Conservation (phyloP, 2,797 vertebrate genomes). For the Melanotaenia pygmaea region DNA sequence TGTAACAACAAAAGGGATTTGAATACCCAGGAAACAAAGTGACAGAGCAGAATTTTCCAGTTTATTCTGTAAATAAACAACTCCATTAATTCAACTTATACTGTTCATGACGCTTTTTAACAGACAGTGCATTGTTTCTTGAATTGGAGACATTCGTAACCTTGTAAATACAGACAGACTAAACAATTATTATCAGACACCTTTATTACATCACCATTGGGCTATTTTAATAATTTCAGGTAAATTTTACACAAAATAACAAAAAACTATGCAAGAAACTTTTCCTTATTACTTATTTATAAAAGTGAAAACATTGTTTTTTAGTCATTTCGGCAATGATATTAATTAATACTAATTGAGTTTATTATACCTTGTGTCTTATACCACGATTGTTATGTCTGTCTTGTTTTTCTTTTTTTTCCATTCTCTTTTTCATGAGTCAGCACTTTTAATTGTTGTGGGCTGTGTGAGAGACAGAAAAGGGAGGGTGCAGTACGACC, state of each 20-base stretch:
- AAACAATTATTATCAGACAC: neutral
- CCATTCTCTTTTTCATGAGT: slow-evolving; percentile 36
- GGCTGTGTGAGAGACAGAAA: neutral
- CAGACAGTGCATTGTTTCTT: neutral
- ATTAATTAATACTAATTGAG: neutral
- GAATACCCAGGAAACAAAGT: slow-evolving; percentile 30
- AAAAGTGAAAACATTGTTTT: neutral
- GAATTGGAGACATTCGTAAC: neutral
- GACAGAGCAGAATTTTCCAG: slow-evolving; percentile 32
- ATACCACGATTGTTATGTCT: neutral
- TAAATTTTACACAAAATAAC: neutral
- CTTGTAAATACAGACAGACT: neutral
- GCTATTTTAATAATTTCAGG: neutral
- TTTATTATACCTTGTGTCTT: neutral
- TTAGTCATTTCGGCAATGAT: no score
- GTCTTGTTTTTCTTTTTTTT: neutral
- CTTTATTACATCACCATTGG: neutral
- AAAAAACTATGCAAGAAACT: neutral
- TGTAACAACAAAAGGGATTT: slow-evolving; percentile 39
- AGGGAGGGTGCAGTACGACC: neutral
- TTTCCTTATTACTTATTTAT: neutral
- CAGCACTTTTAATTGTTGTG: slow-evolving; percentile 57
- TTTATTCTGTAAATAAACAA: slow-evolving; percentile 26
- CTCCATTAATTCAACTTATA: slow-evolving; percentile 26
- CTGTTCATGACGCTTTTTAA: slow-evolving; percentile 20